Evolutionary conservation across 2,888 invertebrate species (phyloP).

Genomic region (Xylophagus ater): DNA sequence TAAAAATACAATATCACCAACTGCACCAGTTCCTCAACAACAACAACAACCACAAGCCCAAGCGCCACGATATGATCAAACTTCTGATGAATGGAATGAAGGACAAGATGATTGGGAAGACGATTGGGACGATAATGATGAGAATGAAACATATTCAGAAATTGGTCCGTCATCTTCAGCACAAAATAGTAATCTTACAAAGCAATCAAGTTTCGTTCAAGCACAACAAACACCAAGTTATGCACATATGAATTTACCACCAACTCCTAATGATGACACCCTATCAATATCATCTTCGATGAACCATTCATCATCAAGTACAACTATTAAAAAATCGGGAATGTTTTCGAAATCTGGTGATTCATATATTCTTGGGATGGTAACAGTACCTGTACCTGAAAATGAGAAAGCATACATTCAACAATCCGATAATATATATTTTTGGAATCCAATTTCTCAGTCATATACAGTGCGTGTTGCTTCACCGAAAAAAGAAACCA

Average conservation of each 20-base stretch:
- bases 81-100: conserved; percentile 54
- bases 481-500: conserved; percentile 94
- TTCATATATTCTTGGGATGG: conserved; percentile 72
- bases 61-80: conserved; percentile 45
- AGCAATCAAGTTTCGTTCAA: conserved; percentile 14
- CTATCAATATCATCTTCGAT: conserved; percentile 34
- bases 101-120: conserved; percentile 71
- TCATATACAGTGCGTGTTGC: conserved; percentile 78
- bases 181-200: conserved; percentile 8
- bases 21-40: conserved; percentile 4
- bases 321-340: conserved; percentile 60
- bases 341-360: conserved; percentile 86
- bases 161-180: conserved; percentile 47
- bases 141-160: conserved; percentile 68
- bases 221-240: conserved; percentile 25
- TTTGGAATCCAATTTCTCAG: conserved; percentile 64
- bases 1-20: conserved; percentile 11
- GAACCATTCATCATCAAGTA: conserved; percentile 22
- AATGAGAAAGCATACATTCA: conserved; percentile 60
- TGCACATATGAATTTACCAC: conserved; percentile 34
- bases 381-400: conserved; percentile 56
- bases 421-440: conserved; percentile 59
- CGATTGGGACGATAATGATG: conserved; percentile 71
- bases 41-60: conserved; percentile 13
- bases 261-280: conserved; percentile 42